Conservation (phyloP, 2,113 vertebrate species). For the Ciconia stormi region DNA sequence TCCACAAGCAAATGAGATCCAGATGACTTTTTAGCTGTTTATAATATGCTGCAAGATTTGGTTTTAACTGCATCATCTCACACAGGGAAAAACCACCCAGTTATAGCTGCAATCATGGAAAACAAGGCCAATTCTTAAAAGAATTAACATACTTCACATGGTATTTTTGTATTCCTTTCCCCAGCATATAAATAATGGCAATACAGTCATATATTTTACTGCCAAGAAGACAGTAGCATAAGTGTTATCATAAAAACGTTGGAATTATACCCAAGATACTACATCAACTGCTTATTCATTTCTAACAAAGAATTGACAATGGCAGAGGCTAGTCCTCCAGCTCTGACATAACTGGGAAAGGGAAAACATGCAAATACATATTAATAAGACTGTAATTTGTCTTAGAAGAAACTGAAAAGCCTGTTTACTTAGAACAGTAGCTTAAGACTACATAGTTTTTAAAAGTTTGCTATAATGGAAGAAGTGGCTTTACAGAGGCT, state of each 20-base stretch:
- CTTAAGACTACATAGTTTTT: not conserved
- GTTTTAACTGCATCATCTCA: not conserved
- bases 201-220: not conserved
- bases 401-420: not conserved
- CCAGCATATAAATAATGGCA: not conserved
- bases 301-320: not conserved
- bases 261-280: not conserved
- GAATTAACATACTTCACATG: not conserved
- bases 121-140: not conserved
- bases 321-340: not conserved
- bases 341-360: not conserved
- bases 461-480: not conserved
- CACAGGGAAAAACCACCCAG: not conserved
- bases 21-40: not conserved
- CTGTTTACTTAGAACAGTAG: not conserved
- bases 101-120: not conserved
- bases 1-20: slow-evolving; percentile 18
- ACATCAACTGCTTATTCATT: not conserved
- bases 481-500: not conserved
- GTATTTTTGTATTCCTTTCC: not conserved
- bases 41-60: not conserved
- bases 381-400: not conserved
- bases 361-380: not conserved
- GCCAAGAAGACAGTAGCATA: not conserved
- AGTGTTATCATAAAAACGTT: not conserved